Conservation (phyloP, 2,797 vertebrate genomes). For the Onychomys leucogaster region DNA sequence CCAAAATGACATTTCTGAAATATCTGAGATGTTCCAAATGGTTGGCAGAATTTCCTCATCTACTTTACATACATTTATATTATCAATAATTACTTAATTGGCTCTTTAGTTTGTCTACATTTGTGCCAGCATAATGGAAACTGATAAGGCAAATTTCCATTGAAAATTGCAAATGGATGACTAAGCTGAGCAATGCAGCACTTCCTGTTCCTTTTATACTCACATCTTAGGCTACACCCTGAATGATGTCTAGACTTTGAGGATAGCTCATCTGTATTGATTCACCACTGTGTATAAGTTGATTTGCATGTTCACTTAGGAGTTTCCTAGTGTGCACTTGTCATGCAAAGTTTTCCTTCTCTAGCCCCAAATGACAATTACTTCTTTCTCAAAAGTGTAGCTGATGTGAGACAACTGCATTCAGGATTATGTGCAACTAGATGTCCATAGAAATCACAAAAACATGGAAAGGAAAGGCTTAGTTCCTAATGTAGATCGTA, state of each 20-base stretch:
- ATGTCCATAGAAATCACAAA: constrained; percentile 29
- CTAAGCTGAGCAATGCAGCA: constrained; percentile 38
- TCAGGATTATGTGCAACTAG: background rate
- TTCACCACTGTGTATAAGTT: constrained; percentile 54
- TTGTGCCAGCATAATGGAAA: constrained; percentile 63
- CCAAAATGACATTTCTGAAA: constrained; percentile 60
- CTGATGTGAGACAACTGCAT: background rate
- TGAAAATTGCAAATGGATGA: constrained; percentile 72
- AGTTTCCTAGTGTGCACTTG: constrained; percentile 64
- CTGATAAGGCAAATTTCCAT: constrained; percentile 70
- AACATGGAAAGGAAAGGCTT: background rate
- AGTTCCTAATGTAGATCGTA: background rate
- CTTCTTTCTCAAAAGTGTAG: background rate
- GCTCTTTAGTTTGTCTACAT: constrained; percentile 68
- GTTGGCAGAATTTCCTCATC: constrained; percentile 44
- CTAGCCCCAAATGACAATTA: background rate
- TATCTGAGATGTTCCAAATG: constrained; percentile 56
- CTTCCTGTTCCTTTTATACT: constrained; percentile 46
- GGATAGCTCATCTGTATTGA: constrained; percentile 72
- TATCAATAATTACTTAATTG: constrained; percentile 69
- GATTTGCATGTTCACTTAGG: constrained; percentile 70
- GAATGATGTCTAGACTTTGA: constrained; percentile 66
- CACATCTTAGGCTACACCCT: constrained; percentile 19
- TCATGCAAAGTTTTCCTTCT: constrained; percentile 58
- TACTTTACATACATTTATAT: constrained; percentile 48